Evolutionary conservation across 2,113 vertebrate genomes (phyloP).

Genomic region (Bambusicola thoracicus): DNA sequence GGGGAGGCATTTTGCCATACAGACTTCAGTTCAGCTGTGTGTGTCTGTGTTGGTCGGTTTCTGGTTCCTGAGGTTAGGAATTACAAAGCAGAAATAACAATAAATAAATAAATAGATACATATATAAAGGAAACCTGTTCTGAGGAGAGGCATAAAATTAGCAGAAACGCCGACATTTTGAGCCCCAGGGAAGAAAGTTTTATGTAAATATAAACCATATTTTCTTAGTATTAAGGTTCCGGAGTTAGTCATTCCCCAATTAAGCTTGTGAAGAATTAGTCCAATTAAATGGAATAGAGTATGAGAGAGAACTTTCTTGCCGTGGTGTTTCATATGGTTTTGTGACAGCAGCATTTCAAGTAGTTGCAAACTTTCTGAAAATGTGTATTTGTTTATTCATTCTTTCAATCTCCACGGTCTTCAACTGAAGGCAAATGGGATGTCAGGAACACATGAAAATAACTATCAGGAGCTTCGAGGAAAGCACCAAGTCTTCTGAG

Average conservation of each 20-base stretch:
- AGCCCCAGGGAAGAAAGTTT: neutral
- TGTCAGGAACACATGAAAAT: neutral
- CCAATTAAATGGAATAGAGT: neutral
- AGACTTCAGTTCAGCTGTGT: accelerated
- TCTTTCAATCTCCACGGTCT: neutral
- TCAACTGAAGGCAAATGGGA: neutral
- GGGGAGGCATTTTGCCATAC: neutral
- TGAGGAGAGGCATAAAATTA: neutral
- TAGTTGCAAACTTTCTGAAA: neutral
- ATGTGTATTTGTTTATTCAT: neutral
- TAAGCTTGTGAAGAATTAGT: neutral
- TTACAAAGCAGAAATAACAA: neutral
- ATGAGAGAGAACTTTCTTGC: neutral
- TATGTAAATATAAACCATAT: neutral
- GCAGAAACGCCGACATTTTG: neutral
- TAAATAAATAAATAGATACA: neutral
- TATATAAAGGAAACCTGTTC: neutral
- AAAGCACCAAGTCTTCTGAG: neutral
- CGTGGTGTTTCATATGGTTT: neutral
- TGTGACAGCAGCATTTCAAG: neutral
- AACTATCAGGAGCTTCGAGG: neutral
- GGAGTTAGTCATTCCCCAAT: neutral
- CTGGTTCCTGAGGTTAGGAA: neutral
- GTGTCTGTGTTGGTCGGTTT: neutral
- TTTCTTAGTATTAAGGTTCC: constrained; percentile 6